phyloP scores from a whole-genome alignment of 2,888 invertebrate genomes.

The Alloscopus bannaensis region DNA sequence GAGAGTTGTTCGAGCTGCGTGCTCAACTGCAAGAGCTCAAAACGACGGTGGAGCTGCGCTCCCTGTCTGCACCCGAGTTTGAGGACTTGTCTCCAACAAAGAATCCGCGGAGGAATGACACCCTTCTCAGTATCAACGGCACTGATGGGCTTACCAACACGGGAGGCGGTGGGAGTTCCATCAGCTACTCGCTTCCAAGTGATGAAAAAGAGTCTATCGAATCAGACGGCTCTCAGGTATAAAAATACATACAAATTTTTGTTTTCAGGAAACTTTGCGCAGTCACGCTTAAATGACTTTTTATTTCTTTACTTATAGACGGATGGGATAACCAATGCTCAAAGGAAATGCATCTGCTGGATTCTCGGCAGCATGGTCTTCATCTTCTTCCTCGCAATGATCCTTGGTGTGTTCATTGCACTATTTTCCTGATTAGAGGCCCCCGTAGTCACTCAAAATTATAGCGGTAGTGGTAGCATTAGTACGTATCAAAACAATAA shows the following conservation, averaged over 20 bases:
- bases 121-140: constrained; percentile 71
- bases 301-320: constrained; percentile 63
- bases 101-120: constrained; percentile 69
- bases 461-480: constrained; percentile 33
- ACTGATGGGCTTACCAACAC: constrained; percentile 65
- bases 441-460: constrained; percentile 60
- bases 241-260: neutral
- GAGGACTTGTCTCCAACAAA: constrained; percentile 69
- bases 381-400: constrained; percentile 73
- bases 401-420: constrained; percentile 74
- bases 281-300: constrained; percentile 9
- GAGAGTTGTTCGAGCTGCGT: constrained; percentile 72
- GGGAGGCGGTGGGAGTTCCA: constrained; percentile 64
- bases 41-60: constrained; percentile 71
- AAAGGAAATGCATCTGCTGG: constrained; percentile 74
- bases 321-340: constrained; percentile 73
- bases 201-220: constrained; percentile 73
- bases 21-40: constrained; percentile 72
- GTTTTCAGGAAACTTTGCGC: neutral
- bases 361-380: constrained; percentile 73
- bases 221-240: constrained; percentile 72
- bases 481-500: constrained; percentile 29
- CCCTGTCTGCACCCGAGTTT: constrained; percentile 69
- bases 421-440: constrained; percentile 73
- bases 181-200: constrained; percentile 72